These are phyloP conservation scores for Acrocephalus arundinaceus DNA, from an alignment of 2,113 vertebrate species.

Conservation along the genomic window DNA sequence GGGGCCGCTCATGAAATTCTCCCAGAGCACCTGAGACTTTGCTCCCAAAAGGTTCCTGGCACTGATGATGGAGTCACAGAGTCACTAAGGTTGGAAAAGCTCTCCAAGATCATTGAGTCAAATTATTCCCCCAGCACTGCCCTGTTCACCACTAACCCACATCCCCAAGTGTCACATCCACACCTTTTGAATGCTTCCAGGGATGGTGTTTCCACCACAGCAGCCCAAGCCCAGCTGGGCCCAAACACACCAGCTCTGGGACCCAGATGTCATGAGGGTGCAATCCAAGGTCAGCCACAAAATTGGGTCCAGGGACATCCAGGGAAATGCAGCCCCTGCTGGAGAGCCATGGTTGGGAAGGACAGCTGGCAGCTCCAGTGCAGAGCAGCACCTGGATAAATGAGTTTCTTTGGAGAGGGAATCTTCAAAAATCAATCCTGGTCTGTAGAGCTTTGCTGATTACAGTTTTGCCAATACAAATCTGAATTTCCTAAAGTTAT, in stretches of 20 bases:
- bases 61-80: neutral
- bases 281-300: neutral
- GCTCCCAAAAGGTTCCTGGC: neutral
- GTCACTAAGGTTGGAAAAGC: neutral
- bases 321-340: neutral
- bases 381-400: neutral
- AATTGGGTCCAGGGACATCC: neutral
- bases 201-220: neutral
- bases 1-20: neutral
- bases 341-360: neutral
- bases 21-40: neutral
- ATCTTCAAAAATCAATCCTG: neutral
- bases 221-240: neutral
- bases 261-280: neutral
- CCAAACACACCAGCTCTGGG: neutral
- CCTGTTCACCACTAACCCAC: neutral
- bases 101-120: neutral
- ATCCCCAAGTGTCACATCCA: neutral
- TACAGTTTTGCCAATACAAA: neutral
- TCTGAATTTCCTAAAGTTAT: neutral
- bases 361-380: neutral
- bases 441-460: neutral
- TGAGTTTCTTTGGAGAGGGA: fast-evolving
- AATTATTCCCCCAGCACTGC: neutral
- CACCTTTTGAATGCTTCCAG: neutral